Evolutionary conservation across 2,113 vertebrate genomes (phyloP).

Genomic region (Picathartes gymnocephalus): DNA sequence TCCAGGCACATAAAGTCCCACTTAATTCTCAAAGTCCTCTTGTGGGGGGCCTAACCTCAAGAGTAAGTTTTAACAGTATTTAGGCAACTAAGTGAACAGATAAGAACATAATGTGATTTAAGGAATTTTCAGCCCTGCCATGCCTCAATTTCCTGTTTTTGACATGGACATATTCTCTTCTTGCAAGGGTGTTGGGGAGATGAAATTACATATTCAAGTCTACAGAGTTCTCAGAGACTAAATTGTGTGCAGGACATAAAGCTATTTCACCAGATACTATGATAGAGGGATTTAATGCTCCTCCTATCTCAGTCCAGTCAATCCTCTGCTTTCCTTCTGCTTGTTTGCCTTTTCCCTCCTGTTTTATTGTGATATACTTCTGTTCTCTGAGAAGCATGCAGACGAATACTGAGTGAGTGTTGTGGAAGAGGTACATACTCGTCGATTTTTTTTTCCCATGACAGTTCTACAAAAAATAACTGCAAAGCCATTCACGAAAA

Average conservation of each 20-base stretch:
- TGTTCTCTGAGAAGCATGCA: neutral
- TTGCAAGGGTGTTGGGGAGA: neutral
- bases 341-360: slow-evolving; percentile 1
- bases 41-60: neutral
- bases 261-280: neutral
- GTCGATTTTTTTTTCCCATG: neutral
- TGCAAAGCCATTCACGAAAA: slow-evolving; percentile 42
- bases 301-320: slow-evolving; percentile 1
- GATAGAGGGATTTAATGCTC: neutral
- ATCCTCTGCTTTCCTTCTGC: neutral
- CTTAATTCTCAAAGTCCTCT: neutral
- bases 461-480: slow-evolving; percentile 13
- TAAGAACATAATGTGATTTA: neutral
- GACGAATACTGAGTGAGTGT: neutral
- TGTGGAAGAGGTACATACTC: neutral
- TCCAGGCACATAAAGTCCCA: neutral
- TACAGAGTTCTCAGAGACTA: neutral
- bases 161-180: neutral
- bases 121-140: neutral
- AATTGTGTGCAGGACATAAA: neutral
- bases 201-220: neutral
- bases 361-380: slow-evolving; percentile 29
- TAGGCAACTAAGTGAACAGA: neutral
- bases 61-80: neutral
- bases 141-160: neutral